Base-by-base conservation (phyloP, 37 sponge, comb jelly and placozoan species). In the Beroe forskalii region DNA sequence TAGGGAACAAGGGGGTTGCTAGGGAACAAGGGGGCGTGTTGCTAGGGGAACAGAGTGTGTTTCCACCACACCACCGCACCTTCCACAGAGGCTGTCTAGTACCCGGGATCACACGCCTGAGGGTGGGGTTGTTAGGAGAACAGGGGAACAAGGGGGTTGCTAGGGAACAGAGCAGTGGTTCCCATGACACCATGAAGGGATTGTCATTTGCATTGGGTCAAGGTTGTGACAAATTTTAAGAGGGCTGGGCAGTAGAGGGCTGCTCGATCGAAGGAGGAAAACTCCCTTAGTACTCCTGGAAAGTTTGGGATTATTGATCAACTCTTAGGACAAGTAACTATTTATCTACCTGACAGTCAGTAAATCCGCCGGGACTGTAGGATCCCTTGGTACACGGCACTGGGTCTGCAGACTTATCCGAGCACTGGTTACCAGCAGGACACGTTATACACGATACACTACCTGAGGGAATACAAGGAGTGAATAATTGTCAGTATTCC, bases 71-170 rank as follows among this genome's bases (percentile, higher is more conserved):
- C 12, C 44, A 19, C 44, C 8, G 55, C 86, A 14, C 55, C 86
- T 12, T 12, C 55, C 12, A 27, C 20, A 28, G 86, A 41, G 37
- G 86, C 20, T 1, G 86, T 44, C 48, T 80, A 80, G 86, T 41
- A 44, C 40, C 86, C 86, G 25, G 55, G 24, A 25, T n/a, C n/a
- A 38, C 86, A 80, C 48, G 86, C 28, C 86, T 80, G 86, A 48
- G 12, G 12, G 55, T 17, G n/a, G 55, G 6, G 55, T 48, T 48
- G 55, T 48, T 12, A 48, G 6, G 55, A 12, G n/a, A n/a, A n/a
- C n/a, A n/a, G n/a, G n/a, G n/a, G n/a, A n/a, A n/a, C n/a, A n/a
- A n/a, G n/a, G n/a, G n/a, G n/a, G n/a, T n/a, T n/a, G n/a, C n/a
- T n/a, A n/a, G n/a, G n/a, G n/a, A n/a, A n/a, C n/a, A n/a, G n/a